phyloP scores from a whole-genome alignment of 2,113 vertebrate species.

The Coracopsis vasa region DNA sequence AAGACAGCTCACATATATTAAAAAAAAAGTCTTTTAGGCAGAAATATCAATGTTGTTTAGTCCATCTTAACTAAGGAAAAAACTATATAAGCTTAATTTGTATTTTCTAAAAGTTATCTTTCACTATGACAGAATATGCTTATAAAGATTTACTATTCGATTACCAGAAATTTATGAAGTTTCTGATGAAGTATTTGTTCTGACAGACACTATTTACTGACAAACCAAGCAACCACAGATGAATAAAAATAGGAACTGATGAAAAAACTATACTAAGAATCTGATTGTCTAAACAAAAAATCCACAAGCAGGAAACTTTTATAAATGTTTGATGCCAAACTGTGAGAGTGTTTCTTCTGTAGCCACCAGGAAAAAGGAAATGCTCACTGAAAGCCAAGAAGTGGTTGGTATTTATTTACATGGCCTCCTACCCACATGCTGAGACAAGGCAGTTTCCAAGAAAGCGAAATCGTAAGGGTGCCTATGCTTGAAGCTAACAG shows the following conservation, averaged over 20 bases:
- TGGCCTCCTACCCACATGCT: constrained; percentile 37
- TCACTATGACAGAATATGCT: background rate
- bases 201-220: background rate
- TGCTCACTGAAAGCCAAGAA: constrained; percentile 56
- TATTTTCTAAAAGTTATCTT: background rate
- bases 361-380: constrained; percentile 59
- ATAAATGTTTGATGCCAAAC: constrained; percentile 43
- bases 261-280: constrained; percentile 24
- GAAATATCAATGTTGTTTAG: background rate
- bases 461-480: constrained; percentile 38
- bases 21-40: background rate
- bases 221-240: background rate
- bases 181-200: background rate
- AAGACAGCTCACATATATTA: background rate
- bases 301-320: constrained; percentile 25
- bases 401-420: constrained; percentile 63
- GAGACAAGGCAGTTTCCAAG: constrained; percentile 42
- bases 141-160: background rate
- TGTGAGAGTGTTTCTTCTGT: constrained; percentile 53
- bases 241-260: constrained; percentile 13
- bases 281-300: constrained; percentile 31
- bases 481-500: background rate
- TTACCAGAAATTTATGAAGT: background rate
- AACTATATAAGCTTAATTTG: background rate
- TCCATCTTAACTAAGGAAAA: background rate